phyloP scores from a whole-genome alignment of 2,797 vertebrate genomes.

The Momotus momota region DNA sequence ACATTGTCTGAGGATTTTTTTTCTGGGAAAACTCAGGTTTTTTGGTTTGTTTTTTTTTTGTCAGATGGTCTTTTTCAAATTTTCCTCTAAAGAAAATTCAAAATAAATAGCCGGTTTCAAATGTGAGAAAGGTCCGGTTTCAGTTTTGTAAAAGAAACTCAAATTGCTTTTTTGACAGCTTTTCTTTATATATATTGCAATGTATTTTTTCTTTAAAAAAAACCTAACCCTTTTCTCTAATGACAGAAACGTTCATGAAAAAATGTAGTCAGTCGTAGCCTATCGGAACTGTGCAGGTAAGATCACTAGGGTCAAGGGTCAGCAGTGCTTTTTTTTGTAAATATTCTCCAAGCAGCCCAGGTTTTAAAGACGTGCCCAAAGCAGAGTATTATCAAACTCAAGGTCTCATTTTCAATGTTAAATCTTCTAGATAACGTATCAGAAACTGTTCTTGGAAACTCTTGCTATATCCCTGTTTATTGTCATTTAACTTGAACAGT shows the following conservation, averaged over 20 bases:
- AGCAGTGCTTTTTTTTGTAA: background rate
- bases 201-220: background rate
- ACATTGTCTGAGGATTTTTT: background rate
- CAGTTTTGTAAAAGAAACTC: background rate
- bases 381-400: background rate
- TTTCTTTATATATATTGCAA: background rate
- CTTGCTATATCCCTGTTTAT: rapidly evolving
- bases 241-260: background rate
- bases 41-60: background rate
- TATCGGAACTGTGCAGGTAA: background rate
- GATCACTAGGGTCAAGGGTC: background rate
- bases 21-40: background rate
- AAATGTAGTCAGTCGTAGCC: background rate
- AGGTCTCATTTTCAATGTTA: background rate
- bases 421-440: background rate
- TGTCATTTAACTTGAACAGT: background rate
- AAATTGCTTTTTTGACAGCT: background rate
- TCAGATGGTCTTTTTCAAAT: background rate
- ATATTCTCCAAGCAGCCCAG: background rate
- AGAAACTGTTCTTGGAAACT: background rate
- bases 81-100: background rate
- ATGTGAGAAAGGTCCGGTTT: background rate
- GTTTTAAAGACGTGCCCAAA: background rate
- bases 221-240: background rate
- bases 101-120: background rate